These are phyloP conservation scores for Drosophila navojoa DNA, from an alignment of 1,140 invertebrate species.

Conservation along the genomic window DNA sequence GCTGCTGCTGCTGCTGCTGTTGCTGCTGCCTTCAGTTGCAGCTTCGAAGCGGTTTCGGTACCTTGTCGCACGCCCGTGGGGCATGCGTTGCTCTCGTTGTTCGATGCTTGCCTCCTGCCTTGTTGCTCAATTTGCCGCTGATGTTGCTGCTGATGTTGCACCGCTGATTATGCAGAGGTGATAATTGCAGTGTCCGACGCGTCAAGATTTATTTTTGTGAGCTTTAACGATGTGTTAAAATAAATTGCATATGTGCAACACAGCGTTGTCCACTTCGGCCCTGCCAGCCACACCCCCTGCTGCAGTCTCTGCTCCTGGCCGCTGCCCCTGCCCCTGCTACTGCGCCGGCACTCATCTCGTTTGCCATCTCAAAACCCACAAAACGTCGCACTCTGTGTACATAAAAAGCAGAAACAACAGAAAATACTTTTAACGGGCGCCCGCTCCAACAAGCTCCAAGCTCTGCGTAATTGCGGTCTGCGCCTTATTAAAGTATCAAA, in stretches of 20 bases:
- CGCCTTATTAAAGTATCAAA: constrained; percentile 75
- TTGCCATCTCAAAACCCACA: constrained; percentile 61
- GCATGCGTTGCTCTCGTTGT: constrained; percentile 78
- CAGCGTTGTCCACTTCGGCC: constrained; percentile 1
- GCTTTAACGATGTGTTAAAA: constrained; percentile 83
- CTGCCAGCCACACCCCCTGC: background rate
- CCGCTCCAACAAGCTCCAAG: constrained; percentile 9
- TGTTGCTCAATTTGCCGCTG: constrained; percentile 47
- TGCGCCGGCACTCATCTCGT: background rate
- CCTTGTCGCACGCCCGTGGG: constrained; percentile 44
- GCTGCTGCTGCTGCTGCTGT: too few relatives aligned
- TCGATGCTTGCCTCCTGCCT: constrained; percentile 34
- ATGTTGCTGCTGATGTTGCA: constrained; percentile 24
- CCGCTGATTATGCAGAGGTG: constrained; percentile 79
- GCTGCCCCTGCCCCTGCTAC: constrained; percentile 17
- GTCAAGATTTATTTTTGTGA: constrained; percentile 81
- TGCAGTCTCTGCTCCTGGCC: background rate
- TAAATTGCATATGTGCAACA: constrained; percentile 73
- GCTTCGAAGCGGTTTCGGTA: constrained; percentile 29
- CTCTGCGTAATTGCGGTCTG: constrained; percentile 52
- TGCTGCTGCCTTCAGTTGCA: constrained; percentile 1
- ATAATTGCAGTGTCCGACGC: constrained; percentile 81
- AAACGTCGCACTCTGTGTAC: constrained; percentile 77
- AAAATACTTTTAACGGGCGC: constrained; percentile 50
- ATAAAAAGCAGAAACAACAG: constrained; percentile 57